Evolutionary conservation across 2,888 invertebrate species (phyloP).

Genomic region (Zaprionus obscuricornis): DNA sequence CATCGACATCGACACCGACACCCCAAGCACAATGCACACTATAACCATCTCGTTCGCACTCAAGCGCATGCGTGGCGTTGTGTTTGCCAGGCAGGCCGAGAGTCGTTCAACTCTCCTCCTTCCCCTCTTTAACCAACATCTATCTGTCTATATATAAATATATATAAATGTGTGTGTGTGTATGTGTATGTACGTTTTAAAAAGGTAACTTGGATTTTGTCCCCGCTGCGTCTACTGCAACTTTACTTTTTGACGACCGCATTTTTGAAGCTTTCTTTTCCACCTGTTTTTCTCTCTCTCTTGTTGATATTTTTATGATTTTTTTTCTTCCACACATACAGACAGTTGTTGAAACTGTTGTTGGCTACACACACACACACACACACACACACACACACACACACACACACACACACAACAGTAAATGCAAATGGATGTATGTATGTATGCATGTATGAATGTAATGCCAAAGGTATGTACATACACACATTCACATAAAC

Average conservation of each 20-base stretch:
- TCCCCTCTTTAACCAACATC: constrained; percentile 10
- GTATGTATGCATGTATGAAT: neutral
- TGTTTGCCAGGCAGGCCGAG: constrained; percentile 40
- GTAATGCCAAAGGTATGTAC: constrained; percentile 51
- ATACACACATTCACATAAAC: constrained; percentile 8
- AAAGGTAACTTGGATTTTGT: constrained; percentile 73
- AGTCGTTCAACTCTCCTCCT: constrained; percentile 30
- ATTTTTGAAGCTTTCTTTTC: constrained; percentile 79
- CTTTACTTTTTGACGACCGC: constrained; percentile 77
- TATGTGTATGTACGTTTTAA: constrained; percentile 50
- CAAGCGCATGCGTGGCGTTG: constrained; percentile 66
- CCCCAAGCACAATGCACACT: constrained; percentile 52
- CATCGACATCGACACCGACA: constrained; percentile 62
- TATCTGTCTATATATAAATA: constrained; percentile 1
- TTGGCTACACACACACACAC: constrained; percentile 32
- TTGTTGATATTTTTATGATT: constrained; percentile 75
- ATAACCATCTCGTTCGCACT: constrained; percentile 53
- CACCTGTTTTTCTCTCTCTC: constrained; percentile 71
- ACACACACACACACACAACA: constrained; percentile 14
- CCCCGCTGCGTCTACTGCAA: constrained; percentile 71
- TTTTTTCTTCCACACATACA: constrained; percentile 44
- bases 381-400: constrained; percentile 16
- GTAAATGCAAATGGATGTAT: constrained; percentile 16
- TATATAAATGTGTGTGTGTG: constrained; percentile 9
- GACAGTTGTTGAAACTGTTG: constrained; percentile 19